Conservation (phyloP, 1,140 invertebrate genomes). For the Lasioglossum baleicum region DNA sequence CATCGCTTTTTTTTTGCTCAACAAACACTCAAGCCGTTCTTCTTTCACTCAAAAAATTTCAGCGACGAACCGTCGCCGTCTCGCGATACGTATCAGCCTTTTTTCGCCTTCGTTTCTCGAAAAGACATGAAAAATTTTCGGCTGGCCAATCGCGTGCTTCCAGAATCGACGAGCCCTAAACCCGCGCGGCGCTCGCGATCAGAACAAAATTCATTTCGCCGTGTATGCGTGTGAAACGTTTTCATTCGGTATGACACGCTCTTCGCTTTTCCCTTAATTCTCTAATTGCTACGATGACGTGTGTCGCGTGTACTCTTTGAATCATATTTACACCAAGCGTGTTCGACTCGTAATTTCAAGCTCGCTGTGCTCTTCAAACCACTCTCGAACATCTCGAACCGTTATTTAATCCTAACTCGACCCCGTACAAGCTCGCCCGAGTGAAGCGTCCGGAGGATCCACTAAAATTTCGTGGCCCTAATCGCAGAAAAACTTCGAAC, state of each 20-base stretch:
- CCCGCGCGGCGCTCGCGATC: conserved; percentile 44
- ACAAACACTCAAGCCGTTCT: conserved; percentile 39
- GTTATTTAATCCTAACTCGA: conserved; percentile 23
- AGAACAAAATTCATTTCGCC: conserved; percentile 49
- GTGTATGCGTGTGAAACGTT: too few relatives aligned
- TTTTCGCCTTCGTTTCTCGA: conserved; percentile 54
- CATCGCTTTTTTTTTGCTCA: conserved; percentile 13
- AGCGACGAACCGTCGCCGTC: conserved; percentile 51
- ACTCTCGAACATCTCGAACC: conserved; percentile 38
- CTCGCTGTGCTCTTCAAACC: too few relatives aligned
- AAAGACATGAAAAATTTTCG: conserved; percentile 63
- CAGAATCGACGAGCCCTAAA: conserved; percentile 59
- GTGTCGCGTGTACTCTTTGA: conserved; percentile 20
- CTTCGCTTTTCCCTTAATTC: neutral
- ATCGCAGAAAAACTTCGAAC: neutral
- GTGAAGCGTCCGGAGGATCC: neutral
- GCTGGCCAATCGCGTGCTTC: conserved; percentile 63
- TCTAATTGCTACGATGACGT: conserved; percentile 42
- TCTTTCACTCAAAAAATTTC: conserved; percentile 61
- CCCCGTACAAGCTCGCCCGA: conserved; percentile 32
- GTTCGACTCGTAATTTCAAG: conserved; percentile 10
- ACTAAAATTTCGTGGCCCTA: neutral
- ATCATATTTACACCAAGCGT: conserved; percentile 3
- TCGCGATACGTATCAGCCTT: conserved; percentile 62
- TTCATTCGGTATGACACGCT: neutral